Percentiles rank a stretch among this genome's conserved stretches.
phyloP scores from a whole-genome alignment of 2,888 invertebrate species.

The Lissonota sp. region DNA sequence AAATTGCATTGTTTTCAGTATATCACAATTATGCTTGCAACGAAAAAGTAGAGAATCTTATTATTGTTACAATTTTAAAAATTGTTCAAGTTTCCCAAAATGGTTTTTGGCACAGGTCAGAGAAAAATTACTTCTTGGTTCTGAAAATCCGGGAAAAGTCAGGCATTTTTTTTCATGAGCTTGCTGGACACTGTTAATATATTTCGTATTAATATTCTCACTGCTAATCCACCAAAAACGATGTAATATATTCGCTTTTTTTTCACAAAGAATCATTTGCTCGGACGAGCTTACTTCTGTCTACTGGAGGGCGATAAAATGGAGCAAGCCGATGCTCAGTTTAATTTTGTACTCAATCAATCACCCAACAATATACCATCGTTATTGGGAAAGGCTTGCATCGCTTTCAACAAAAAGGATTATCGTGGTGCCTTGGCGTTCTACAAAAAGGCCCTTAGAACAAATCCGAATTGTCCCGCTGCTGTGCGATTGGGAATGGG shows the following conservation, averaged over 20 bases:
- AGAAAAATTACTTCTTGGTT: too few species aligned
- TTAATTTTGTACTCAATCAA: slow-evolving; percentile 99
- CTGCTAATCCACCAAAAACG: not conserved
- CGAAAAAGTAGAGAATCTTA: too few species aligned
- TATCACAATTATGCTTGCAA: too few species aligned
- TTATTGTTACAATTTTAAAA: too few species aligned
- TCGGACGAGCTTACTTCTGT: slow-evolving; percentile 99
- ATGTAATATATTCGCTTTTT: slow-evolving; percentile 18
- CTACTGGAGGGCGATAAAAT: slow-evolving; percentile 99
- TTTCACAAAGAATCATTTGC: slow-evolving; percentile 93
- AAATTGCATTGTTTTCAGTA: too few species aligned
- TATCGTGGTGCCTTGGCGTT: slow-evolving; percentile 97
- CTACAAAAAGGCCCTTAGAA: slow-evolving; percentile 98
- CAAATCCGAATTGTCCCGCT: slow-evolving; percentile 98
- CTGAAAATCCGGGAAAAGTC: not conserved
- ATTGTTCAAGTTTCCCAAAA: not conserved
- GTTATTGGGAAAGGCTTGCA: slow-evolving; percentile 98
- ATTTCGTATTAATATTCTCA: not conserved
- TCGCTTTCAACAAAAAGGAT: slow-evolving; percentile 98
- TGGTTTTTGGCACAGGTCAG: too few species aligned
- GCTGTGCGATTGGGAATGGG: slow-evolving; percentile 99
- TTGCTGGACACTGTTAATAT: too few species aligned
- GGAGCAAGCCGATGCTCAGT: slow-evolving; percentile 99
- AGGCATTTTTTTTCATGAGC: too few species aligned
- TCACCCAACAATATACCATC: slow-evolving; percentile 98